Evolutionary conservation across 2,797 vertebrate genomes (phyloP).

Genomic region (Lepilemur ruficaudatus): DNA sequence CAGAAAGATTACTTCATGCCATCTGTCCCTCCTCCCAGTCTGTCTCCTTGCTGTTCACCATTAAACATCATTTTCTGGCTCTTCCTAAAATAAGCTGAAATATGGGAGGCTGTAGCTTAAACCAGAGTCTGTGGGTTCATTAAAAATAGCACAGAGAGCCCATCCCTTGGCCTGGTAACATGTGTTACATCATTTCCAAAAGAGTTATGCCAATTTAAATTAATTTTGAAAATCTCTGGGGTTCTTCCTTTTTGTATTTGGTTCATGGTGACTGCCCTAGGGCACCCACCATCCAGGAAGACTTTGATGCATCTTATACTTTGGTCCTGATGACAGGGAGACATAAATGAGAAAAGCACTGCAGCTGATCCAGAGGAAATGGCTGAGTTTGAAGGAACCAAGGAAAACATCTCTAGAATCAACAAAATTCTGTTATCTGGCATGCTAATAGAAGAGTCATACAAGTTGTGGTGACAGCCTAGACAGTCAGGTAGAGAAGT

Average conservation of each 20-base stretch:
- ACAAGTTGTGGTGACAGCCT: neutral
- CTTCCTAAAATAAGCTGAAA: neutral
- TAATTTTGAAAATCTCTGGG: constrained; percentile 19
- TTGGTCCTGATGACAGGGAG: constrained; percentile 23
- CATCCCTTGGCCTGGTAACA: neutral
- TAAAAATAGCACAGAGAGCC: neutral
- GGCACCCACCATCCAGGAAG: neutral
- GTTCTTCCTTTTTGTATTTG: neutral
- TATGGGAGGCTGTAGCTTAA: neutral
- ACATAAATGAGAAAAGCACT: constrained; percentile 24
- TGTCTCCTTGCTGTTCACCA: neutral
- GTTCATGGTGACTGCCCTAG: neutral
- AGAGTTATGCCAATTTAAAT: neutral
- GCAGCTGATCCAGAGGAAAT: neutral
- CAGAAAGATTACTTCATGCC: neutral
- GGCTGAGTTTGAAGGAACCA: neutral
- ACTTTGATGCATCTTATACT: constrained; percentile 11
- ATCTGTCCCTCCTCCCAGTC: neutral
- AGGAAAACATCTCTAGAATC: neutral
- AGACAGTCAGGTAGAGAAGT: neutral
- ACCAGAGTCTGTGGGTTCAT: neutral
- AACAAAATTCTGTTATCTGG: neutral
- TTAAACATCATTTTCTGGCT: neutral
- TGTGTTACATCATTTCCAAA: neutral
- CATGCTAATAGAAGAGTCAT: neutral